Conservation (phyloP, 2,113 vertebrate species). For the Piliocolobus tephrosceles region DNA sequence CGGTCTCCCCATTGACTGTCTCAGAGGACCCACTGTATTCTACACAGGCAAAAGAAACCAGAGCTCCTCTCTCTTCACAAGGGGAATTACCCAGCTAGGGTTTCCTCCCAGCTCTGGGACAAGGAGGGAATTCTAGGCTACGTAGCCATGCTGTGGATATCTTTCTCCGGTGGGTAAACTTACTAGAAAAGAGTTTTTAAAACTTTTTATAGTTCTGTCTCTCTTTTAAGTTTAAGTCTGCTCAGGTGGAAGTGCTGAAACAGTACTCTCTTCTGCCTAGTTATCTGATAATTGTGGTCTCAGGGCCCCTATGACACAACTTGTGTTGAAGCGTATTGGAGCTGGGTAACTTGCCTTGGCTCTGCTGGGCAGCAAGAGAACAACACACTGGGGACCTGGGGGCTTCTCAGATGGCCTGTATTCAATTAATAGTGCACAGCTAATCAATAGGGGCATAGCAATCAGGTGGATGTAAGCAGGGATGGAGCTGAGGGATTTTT, state of each 20-base stretch:
- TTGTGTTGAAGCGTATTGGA: conserved; percentile 59
- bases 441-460: conserved; percentile 62
- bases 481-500: conserved; percentile 72
- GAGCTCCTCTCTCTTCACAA: neutral
- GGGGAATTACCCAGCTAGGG: conserved; percentile 5
- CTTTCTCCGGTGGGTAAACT: conserved; percentile 44
- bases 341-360: conserved; percentile 64
- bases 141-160: neutral
- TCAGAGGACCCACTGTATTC: conserved; percentile 43
- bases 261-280: neutral
- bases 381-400: conserved; percentile 43
- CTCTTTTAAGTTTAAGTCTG: conserved; percentile 53
- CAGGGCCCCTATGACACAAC: conserved; percentile 55
- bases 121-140: conserved; percentile 42
- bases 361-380: conserved; percentile 45
- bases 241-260: conserved; percentile 34
- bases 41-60: conserved; percentile 55
- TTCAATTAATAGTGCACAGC: conserved; percentile 65
- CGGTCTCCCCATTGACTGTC: neutral
- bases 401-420: conserved; percentile 66
- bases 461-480: conserved; percentile 58
- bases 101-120: conserved; percentile 22
- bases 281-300: conserved; percentile 56
- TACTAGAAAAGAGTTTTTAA: conserved; percentile 22
- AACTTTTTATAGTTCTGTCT: conserved; percentile 58